A percentile compares a stretch with the other conserved stretches of the same genome.
Conservation (phyloP, 2,113 vertebrate species). For the Strix uralensis region DNA sequence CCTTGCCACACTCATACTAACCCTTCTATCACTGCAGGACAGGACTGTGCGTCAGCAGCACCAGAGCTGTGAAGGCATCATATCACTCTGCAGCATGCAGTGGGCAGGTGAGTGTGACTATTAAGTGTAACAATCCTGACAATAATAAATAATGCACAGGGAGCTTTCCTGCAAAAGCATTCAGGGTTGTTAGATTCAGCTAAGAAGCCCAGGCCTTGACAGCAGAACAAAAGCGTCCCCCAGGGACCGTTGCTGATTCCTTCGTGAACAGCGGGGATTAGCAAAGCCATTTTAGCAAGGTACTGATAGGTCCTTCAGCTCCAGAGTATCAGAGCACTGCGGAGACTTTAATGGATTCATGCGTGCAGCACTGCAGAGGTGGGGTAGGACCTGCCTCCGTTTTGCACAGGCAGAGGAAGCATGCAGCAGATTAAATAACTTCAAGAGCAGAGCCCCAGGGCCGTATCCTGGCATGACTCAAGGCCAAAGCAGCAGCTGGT, state of each 20-base stretch:
- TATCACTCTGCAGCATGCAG: background rate
- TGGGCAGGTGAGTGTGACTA: background rate
- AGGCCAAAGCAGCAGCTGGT: background rate
- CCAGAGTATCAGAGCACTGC: background rate
- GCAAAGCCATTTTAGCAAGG: background rate
- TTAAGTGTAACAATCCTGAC: background rate
- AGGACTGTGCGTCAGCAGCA: background rate
- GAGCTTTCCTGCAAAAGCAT: background rate
- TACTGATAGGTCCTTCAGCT: background rate
- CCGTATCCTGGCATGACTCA: accelerated
- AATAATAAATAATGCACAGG: background rate
- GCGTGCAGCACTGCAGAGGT: background rate
- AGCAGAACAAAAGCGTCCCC: background rate
- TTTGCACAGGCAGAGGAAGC: background rate
- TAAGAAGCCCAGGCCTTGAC: background rate
- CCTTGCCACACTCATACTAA: background rate
- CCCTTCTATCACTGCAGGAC: accelerated
- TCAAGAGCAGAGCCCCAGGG: background rate
- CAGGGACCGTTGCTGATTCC: background rate
- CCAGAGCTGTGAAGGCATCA: too few relatives aligned
- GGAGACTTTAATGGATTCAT: background rate
- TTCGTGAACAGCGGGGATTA: background rate
- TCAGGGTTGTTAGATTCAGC: background rate
- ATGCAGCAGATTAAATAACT: background rate
- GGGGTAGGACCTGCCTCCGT: background rate